A percentile compares a stretch with the other conserved stretches of the same genome.
Evolutionary conservation across 2,797 vertebrate genomes (phyloP).

Genomic region (Melanogrammus aeglefinus): DNA sequence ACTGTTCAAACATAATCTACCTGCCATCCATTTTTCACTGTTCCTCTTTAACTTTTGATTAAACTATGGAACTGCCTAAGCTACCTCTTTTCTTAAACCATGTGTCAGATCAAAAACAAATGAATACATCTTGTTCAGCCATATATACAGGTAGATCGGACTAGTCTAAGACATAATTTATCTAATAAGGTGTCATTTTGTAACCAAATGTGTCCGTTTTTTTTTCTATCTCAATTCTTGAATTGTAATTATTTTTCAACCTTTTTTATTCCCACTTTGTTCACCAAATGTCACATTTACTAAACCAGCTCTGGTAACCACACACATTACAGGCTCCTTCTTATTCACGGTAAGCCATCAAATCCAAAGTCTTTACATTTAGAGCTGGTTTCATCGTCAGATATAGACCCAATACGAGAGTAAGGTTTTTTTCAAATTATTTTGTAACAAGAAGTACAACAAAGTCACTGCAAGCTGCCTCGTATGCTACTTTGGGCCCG

Average conservation of each 20-base stretch:
- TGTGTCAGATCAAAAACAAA: neutral
- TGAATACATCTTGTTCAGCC: neutral
- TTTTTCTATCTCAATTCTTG: neutral
- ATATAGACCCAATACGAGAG: neutral
- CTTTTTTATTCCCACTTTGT: neutral
- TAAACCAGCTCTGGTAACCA: conserved; percentile 2
- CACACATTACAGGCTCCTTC: neutral
- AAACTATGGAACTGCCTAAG: neutral
- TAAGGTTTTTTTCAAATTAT: neutral
- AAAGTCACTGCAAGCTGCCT: neutral
- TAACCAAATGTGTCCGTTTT: neutral
- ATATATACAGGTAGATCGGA: too few relatives aligned
- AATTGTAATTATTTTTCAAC: neutral
- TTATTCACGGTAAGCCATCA: neutral
- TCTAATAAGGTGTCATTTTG: neutral
- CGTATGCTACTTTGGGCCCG: neutral
- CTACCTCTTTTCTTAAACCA: neutral
- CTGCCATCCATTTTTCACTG: neutral
- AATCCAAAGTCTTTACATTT: neutral
- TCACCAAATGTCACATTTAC: neutral
- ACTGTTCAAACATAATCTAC: neutral
- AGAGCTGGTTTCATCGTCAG: neutral
- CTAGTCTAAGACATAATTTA: too few relatives aligned
- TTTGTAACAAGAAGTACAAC: neutral
- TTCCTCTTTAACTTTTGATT: neutral